Percentiles rank a stretch among this genome's conserved stretches.
Evolutionary conservation across 2,113 vertebrate species (phyloP).

Genomic region (Brienomyrus longianalis): DNA sequence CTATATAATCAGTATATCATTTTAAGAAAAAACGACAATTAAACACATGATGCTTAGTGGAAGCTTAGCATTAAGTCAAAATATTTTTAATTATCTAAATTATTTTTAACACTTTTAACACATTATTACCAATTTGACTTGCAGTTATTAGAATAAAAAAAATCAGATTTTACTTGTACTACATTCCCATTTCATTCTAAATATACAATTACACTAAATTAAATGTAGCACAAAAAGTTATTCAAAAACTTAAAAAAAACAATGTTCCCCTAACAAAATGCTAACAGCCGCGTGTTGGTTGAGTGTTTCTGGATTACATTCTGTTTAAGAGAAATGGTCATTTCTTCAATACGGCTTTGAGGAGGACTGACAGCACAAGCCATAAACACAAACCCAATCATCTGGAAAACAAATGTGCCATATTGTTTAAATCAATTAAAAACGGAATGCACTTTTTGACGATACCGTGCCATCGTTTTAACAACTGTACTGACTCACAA

Average conservation of each 20-base stretch:
- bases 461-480: neutral
- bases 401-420: neutral
- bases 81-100: neutral
- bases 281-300: neutral
- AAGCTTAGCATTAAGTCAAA: neutral
- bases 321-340: neutral
- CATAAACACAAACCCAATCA: neutral
- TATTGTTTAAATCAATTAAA: neutral
- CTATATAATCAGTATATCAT: neutral
- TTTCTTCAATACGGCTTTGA: neutral
- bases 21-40: neutral
- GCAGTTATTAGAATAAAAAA: neutral
- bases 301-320: neutral
- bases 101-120: neutral
- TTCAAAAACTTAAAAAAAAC: neutral
- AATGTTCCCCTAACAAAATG: neutral
- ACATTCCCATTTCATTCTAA: neutral
- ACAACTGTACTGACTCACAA: neutral
- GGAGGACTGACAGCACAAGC: neutral
- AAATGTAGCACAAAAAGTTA: neutral
- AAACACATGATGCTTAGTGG: neutral
- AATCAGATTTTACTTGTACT: neutral
- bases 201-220: neutral
- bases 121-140: neutral
- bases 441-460: neutral